phyloP scores from a whole-genome alignment of 1,140 invertebrate species.

The Pararge aegeria region DNA sequence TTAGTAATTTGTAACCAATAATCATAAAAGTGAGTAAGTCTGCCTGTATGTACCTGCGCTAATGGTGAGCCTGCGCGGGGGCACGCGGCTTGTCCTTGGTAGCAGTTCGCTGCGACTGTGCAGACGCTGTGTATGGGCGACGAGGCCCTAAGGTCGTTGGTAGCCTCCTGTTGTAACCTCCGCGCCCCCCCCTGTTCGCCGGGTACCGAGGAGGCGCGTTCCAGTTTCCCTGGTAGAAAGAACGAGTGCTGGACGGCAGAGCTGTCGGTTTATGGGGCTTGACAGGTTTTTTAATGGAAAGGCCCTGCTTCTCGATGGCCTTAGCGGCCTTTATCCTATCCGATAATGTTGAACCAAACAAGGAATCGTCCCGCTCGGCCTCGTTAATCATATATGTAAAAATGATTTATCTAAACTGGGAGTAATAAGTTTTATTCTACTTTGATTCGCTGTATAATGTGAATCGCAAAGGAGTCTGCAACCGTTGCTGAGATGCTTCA shows the following conservation, averaged over 20 bases:
- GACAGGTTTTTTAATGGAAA: conserved; percentile 24
- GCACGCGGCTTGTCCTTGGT: conserved; percentile 18
- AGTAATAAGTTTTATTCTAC: conserved; percentile 23
- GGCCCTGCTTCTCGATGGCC: conserved; percentile 23
- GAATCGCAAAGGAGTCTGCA: conserved; percentile 25
- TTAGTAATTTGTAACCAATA: conserved; percentile 35
- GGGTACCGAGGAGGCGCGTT: conserved; percentile 25
- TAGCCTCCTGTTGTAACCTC: conserved; percentile 16
- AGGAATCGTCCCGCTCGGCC: conserved; percentile 22
- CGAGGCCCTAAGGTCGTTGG: background rate
- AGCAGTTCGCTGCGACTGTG: background rate
- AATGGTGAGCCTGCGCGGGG: background rate
- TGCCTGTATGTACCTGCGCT: conserved; percentile 38
- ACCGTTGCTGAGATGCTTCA: conserved; percentile 22
- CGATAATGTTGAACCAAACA: conserved; percentile 27
- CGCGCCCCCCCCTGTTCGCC: conserved; percentile 33
- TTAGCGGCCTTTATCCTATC: conserved; percentile 38
- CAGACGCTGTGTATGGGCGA: background rate
- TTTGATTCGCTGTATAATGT: conserved; percentile 15
- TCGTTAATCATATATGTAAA: conserved; percentile 21
- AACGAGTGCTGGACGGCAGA: background rate
- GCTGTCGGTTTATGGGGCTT: background rate
- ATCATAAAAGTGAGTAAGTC: conserved; percentile 32
- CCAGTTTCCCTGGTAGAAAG: conserved; percentile 34
- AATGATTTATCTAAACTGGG: background rate